Conservation (phyloP, 2,797 vertebrate genomes). For the Sternotherus odoratus region DNA sequence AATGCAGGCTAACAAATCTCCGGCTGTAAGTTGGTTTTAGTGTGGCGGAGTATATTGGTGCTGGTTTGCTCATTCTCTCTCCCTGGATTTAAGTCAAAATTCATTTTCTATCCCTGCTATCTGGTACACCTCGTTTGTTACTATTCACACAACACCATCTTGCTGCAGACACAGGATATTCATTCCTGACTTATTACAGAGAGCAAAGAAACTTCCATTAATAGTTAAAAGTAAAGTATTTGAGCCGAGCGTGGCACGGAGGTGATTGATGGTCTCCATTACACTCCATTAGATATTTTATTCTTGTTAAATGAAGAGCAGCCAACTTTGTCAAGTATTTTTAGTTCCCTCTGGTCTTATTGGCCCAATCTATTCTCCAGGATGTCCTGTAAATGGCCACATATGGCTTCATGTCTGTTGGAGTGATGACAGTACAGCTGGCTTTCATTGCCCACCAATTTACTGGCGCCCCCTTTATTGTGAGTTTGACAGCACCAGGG, state of each 20-base stretch:
- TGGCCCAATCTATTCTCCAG: constrained; percentile 83
- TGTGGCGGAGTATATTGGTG: fast-evolving
- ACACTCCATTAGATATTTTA: constrained; percentile 86
- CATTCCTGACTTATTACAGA: constrained; percentile 73
- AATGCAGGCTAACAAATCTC: background rate
- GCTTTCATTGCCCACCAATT: constrained; percentile 87
- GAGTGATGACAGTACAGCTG: constrained; percentile 87
- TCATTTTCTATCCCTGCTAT: constrained; percentile 22
- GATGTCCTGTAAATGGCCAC: constrained; percentile 85
- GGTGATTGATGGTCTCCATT: constrained; percentile 83
- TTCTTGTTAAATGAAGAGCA: constrained; percentile 88
- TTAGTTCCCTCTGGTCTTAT: constrained; percentile 82
- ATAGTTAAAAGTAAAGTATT: constrained; percentile 79
- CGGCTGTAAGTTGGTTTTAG: background rate
- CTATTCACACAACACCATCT: constrained; percentile 24
- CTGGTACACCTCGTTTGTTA: constrained; percentile 23
- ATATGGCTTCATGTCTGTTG: constrained; percentile 87
- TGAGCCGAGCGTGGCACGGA: constrained; percentile 45
- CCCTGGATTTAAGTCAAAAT: background rate
- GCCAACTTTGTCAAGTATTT: constrained; percentile 87
- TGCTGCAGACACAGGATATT: constrained; percentile 28
- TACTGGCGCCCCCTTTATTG: constrained; percentile 84
- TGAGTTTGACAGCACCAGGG: constrained; percentile 83
- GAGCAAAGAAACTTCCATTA: constrained; percentile 78
- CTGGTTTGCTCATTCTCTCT: background rate